Evolutionary conservation across 2,113 vertebrate species (phyloP).

Genomic region (Pteropus alecto): DNA sequence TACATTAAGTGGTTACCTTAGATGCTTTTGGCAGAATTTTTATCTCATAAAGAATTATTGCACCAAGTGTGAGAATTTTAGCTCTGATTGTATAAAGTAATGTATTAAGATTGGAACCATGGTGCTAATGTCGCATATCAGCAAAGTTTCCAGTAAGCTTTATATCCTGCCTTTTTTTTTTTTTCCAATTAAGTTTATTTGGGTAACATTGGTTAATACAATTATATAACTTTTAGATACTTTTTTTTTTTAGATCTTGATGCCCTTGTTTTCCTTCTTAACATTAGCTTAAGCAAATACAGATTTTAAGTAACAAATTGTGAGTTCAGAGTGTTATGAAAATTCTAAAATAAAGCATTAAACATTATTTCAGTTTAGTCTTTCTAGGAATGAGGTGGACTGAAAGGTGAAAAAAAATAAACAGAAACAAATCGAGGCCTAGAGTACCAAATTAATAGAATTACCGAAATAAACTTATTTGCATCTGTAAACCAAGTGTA

Average conservation of each 20-base stretch:
- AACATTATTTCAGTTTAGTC: background rate
- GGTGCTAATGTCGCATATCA: background rate
- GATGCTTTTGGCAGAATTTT: background rate
- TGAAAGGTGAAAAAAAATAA: background rate
- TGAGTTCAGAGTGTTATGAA: background rate
- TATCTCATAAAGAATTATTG: background rate
- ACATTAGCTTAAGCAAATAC: background rate
- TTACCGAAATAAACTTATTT: background rate
- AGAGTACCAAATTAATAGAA: background rate
- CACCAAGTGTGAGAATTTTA: background rate
- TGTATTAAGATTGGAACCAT: background rate
- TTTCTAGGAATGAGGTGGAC: background rate
- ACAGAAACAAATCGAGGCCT: background rate
- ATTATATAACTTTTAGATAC: too few species aligned
- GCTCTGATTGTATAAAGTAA: background rate
- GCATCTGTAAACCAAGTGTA: background rate
- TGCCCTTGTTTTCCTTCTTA: background rate
- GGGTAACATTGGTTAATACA: too few species aligned
- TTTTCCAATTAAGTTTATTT: too few species aligned
- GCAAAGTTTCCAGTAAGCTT: background rate
- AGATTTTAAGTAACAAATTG: background rate
- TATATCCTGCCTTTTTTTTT: background rate
- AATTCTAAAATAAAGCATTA: background rate
- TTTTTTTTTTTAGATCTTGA: background rate
- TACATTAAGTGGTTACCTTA: background rate